Conservation (phyloP, 2,888 invertebrate species). For the Melanchra persicariae region DNA sequence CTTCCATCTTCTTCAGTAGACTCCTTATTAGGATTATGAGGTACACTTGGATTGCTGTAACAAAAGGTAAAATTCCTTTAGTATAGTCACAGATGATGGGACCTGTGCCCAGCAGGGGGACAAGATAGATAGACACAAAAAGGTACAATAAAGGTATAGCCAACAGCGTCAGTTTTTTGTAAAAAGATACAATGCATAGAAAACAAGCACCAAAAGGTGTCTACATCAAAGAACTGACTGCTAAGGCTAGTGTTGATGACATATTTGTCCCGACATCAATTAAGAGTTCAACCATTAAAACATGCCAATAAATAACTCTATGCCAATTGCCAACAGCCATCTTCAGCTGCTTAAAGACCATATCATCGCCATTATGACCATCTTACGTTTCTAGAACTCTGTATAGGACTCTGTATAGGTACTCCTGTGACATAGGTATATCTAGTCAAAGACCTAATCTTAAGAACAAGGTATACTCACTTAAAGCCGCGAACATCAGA, state of each 20-base stretch:
- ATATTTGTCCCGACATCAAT: neutral
- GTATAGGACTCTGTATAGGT: too few species aligned
- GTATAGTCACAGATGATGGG: neutral
- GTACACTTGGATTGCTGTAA: conserved; percentile 80
- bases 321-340: neutral
- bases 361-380: neutral
- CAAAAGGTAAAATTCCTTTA: neutral
- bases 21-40: conserved; percentile 79
- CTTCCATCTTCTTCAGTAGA: conserved; percentile 78
- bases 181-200: neutral
- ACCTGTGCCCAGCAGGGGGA: too few species aligned
- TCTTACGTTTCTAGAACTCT: neutral
- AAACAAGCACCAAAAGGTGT: too few species aligned
- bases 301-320: neutral
- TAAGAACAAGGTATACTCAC: conserved; percentile 74
- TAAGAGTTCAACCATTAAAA: neutral
- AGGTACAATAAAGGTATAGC: neutral
- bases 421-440: neutral
- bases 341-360: too few species aligned
- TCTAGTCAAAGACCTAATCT: too few species aligned
- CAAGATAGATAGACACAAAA: neutral
- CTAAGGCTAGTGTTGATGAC: too few species aligned
- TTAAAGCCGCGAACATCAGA: conserved; percentile 74
- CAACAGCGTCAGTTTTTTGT: neutral
- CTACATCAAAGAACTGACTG: too few species aligned